Evolutionary conservation across 2,113 vertebrate genomes (phyloP), one percentile per base, ranked within the genome.

Genomic region (Saguinus imperator): DNA sequence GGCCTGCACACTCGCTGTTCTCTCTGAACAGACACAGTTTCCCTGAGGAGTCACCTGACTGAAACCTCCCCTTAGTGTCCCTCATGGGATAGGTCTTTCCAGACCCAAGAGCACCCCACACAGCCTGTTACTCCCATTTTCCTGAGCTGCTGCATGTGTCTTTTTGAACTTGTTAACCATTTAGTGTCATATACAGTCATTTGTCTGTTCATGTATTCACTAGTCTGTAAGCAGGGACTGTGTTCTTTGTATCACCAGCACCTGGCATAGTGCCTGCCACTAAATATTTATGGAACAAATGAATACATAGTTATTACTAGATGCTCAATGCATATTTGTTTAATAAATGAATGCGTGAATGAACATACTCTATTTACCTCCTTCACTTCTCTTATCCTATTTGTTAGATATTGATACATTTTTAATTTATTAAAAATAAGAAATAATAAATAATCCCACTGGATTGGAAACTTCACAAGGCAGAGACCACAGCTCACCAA

Each of bases 351-450:
- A 23, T 25, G 37, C 18, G 1, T 32, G 11, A 84, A 40, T 57
- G 43, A 40, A 75, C 64, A 52, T 7, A 10, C 13, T 76, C 27
- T 40, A 5, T 48, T 45, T 80, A 45, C 58, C 45, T 86, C 95
- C 40, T 91, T 95, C 14, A 17, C 52, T 35, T 4, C n/a, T 80
- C 17, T 61, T 13, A 23, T 27, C 50, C 50, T 61, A 68, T 1
- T 0, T 13, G 32, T 48, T 45, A 70, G 1, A 1, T 2, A 10
- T 3, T 8, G 66, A 52, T 20, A 35, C 12, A 75, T 8, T n/a
- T 76, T 68, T 27, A 35, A 77, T 27, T 23, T 21, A 70, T 8
- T 61, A 27, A 12, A 57, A 48, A 75, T 23, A 32, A 64, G 5
- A 64, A 64, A 64, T 23, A 32, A 64, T 32, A 64, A 64, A 64